Conservation (phyloP, 2,888 invertebrate species). For the Sinohyriopsis cumingii region DNA sequence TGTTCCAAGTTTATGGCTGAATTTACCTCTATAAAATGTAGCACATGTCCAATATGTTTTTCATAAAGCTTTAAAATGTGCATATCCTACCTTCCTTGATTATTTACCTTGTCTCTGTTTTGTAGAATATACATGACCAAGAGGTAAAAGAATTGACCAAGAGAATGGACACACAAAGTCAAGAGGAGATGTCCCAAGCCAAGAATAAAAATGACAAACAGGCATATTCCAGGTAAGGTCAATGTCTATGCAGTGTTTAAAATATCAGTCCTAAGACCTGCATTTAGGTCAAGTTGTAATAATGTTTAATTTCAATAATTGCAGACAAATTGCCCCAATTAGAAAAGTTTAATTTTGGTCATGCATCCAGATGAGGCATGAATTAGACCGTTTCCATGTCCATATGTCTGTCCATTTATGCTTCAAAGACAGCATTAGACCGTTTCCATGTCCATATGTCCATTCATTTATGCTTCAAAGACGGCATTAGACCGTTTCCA, state of each 20-base stretch:
- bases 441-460: too few relatives aligned
- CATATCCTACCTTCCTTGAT: too few relatives aligned
- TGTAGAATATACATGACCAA: constrained; percentile 62
- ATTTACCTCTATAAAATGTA: too few relatives aligned
- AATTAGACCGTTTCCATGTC: not conserved
- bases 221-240: constrained; percentile 80
- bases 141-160: constrained; percentile 76
- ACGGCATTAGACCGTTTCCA: too few relatives aligned
- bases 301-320: not conserved
- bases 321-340: not conserved
- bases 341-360: not conserved
- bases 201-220: constrained; percentile 90
- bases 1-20: too few relatives aligned
- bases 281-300: not conserved
- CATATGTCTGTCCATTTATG: too few relatives aligned
- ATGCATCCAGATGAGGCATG: not conserved
- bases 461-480: too few relatives aligned
- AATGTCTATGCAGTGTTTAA: too few relatives aligned
- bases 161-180: constrained; percentile 85
- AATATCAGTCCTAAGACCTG: too few relatives aligned
- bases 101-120: not conserved
- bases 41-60: too few relatives aligned
- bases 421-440: too few relatives aligned
- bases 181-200: constrained; percentile 90
- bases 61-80: too few relatives aligned